Conservation (phyloP, 2,888 invertebrate genomes). For the Tortricodes alternella region DNA sequence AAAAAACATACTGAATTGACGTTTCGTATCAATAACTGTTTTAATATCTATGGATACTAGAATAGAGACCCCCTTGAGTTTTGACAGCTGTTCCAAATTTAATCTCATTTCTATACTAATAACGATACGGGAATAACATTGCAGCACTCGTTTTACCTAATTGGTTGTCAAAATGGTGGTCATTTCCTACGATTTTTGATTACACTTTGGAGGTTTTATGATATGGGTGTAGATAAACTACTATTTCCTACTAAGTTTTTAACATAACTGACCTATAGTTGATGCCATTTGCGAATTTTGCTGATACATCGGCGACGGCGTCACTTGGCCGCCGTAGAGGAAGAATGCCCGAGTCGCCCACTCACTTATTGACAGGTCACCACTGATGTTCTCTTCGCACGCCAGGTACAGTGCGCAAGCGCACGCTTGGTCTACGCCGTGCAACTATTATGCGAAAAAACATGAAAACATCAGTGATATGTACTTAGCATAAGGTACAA, state of each 20-base stretch:
- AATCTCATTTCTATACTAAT: too few species aligned
- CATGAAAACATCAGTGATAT: too few species aligned
- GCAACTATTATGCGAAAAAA: slow-evolving; percentile 60
- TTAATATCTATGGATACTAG: too few species aligned
- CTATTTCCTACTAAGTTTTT: background rate
- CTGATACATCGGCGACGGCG: slow-evolving; percentile 53
- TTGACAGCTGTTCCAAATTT: too few species aligned
- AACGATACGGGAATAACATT: too few species aligned
- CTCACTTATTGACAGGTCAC: slow-evolving; percentile 86
- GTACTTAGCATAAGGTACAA: background rate
- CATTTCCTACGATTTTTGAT: too few species aligned
- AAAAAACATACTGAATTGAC: too few species aligned
- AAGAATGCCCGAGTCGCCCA: slow-evolving; percentile 97
- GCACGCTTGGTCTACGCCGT: slow-evolving; percentile 93
- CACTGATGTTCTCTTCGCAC: slow-evolving; percentile 83
- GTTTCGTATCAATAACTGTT: too few species aligned
- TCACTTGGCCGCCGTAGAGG: slow-evolving; percentile 92
- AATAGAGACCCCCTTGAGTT: too few species aligned
- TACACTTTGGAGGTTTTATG: background rate
- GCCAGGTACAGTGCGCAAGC: slow-evolving; percentile 94
- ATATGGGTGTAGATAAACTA: background rate
- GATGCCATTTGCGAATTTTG: slow-evolving; percentile 59
- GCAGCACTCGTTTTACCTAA: too few species aligned
- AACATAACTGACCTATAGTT: slow-evolving; percentile 48
- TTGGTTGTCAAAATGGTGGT: too few species aligned